Conservation (phyloP, 2,113 vertebrate species). For the Mobula hypostoma region DNA sequence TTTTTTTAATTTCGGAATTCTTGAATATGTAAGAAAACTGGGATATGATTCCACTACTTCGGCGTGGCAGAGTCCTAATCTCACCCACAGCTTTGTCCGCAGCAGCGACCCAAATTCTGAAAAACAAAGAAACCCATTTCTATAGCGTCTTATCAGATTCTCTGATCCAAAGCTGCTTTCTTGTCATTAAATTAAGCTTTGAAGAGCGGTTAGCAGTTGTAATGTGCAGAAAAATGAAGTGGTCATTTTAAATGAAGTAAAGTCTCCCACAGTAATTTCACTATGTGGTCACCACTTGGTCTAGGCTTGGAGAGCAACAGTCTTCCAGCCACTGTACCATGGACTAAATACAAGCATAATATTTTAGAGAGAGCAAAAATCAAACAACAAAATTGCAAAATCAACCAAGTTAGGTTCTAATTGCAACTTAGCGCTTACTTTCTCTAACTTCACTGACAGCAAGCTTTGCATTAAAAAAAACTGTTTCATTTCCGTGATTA, state of each 20-base stretch:
- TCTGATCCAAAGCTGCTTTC: not conserved
- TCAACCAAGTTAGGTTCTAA: not conserved
- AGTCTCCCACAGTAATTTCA: not conserved
- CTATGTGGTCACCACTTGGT: not conserved
- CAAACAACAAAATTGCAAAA: slow-evolving; percentile 4
- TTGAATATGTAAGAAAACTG: not conserved
- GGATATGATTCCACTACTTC: not conserved
- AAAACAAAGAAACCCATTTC: not conserved
- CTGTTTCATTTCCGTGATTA: slow-evolving; percentile 10
- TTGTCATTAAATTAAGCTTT: not conserved
- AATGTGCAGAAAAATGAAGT: not conserved
- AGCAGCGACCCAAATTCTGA: not conserved
- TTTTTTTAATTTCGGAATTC: too few relatives aligned
- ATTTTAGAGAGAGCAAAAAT: slow-evolving; percentile 1
- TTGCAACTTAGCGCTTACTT: not conserved
- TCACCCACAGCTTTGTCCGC: not conserved
- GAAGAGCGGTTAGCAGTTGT: not conserved
- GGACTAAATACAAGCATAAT: not conserved
- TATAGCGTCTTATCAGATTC: not conserved
- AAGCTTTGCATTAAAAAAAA: not conserved
- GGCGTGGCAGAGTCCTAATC: not conserved
- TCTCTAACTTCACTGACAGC: not conserved
- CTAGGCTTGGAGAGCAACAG: not conserved
- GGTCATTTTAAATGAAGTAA: not conserved
- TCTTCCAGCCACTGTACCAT: not conserved